phyloP scores from a whole-genome alignment of 2,113 vertebrate genomes.

The Cyanoderma ruficeps region DNA sequence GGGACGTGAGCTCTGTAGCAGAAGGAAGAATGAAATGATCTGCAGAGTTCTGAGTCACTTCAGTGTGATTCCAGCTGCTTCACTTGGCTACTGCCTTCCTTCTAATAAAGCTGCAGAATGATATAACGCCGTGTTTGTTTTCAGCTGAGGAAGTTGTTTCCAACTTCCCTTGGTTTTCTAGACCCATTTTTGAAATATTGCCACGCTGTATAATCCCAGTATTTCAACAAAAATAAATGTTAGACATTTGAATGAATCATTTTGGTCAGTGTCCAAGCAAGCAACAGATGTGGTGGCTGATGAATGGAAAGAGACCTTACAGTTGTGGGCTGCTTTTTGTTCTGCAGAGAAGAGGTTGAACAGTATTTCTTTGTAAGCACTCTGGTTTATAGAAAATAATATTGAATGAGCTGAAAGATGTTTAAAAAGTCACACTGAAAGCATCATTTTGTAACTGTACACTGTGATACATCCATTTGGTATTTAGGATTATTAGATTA shows the following conservation, averaged over 20 bases:
- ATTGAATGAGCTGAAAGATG: constrained; percentile 47
- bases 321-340: constrained; percentile 32
- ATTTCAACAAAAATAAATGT: constrained; percentile 58
- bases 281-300: constrained; percentile 50
- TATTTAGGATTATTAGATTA: not conserved
- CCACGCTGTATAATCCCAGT: constrained; percentile 47
- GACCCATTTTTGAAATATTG: constrained; percentile 38
- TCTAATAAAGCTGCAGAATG: constrained; percentile 62
- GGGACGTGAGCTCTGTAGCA: constrained; percentile 23
- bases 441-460: not conserved
- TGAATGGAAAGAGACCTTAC: constrained; percentile 60
- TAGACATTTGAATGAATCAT: constrained; percentile 63
- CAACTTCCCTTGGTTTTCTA: constrained; percentile 62
- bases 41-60: constrained; percentile 31
- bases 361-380: constrained; percentile 31
- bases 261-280: constrained; percentile 50
- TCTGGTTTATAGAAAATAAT: constrained; percentile 55
- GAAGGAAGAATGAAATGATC: constrained; percentile 37
- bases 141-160: constrained; percentile 55
- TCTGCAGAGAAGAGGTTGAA: constrained; percentile 8
- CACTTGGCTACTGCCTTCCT: constrained; percentile 50
- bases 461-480: not conserved
- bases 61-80: constrained; percentile 38
- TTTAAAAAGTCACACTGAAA: constrained; percentile 6
- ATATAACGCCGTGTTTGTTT: constrained; percentile 52